These are phyloP conservation scores for Parotia lawesii DNA, from an alignment of 2,113 vertebrate species.

Conservation along the genomic window DNA sequence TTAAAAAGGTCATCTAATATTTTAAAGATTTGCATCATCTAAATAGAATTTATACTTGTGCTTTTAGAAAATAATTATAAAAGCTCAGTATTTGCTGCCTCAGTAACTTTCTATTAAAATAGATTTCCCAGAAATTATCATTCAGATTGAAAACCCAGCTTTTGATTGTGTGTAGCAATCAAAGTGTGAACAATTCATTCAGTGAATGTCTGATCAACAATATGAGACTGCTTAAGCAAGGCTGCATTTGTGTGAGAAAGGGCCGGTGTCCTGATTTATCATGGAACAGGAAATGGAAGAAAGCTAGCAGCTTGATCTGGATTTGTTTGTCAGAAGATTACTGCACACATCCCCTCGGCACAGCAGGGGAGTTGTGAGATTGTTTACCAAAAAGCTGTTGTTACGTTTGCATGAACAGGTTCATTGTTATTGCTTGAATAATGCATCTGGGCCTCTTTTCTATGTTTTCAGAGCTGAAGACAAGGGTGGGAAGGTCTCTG, in stretches of 20 bases:
- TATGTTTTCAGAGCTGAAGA: constrained; percentile 78
- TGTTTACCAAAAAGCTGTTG: constrained; percentile 51
- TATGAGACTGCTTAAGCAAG: constrained; percentile 5
- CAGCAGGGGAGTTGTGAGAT: constrained; percentile 42
- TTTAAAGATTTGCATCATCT: constrained; percentile 15
- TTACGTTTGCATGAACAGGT: constrained; percentile 43
- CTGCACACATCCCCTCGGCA: background rate
- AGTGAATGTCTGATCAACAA: constrained; percentile 22
- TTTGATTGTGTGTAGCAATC: constrained; percentile 62
- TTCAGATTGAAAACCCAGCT: constrained; percentile 65
- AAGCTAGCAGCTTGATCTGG: constrained; percentile 34
- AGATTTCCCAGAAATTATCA: constrained; percentile 68
- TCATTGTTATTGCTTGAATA: constrained; percentile 44
- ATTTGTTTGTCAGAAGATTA: constrained; percentile 33
- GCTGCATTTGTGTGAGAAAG: constrained; percentile 17
- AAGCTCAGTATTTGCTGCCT: constrained; percentile 33
- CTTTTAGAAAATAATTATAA: constrained; percentile 35
- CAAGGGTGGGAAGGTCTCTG: constrained; percentile 74
- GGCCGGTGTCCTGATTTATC: background rate
- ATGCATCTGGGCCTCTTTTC: constrained; percentile 45
- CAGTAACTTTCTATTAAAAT: constrained; percentile 64
- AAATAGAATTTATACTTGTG: background rate
- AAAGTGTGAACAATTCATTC: constrained; percentile 67
- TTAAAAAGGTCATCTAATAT: background rate
- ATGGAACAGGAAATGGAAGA: constrained; percentile 41